Conservation (phyloP, 2,888 invertebrate species). For the Eupsilia transversa region DNA sequence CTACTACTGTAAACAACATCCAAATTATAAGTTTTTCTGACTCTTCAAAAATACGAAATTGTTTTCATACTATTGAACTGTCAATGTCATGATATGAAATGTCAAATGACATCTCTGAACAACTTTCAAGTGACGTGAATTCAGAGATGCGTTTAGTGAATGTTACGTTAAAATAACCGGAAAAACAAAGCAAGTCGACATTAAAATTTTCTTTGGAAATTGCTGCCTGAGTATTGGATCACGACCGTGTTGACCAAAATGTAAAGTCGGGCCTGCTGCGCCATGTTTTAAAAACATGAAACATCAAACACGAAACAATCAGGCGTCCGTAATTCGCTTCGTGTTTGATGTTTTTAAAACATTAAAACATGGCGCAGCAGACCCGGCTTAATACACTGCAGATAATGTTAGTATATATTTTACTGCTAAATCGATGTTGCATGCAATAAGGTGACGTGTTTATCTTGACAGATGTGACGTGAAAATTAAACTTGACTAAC, state of each 20-base stretch:
- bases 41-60: slow-evolving; percentile 20
- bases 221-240: neutral
- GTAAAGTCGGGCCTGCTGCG: no score
- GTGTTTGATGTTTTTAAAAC: no score
- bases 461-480: slow-evolving; percentile 31
- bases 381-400: no score
- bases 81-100: slow-evolving; percentile 21
- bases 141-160: slow-evolving; percentile 17
- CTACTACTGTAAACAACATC: neutral
- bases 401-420: neutral
- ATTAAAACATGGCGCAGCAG: no score
- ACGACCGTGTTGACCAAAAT: neutral
- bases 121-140: slow-evolving; percentile 14
- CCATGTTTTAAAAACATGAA: no score
- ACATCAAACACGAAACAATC: no score
- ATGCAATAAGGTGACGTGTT: slow-evolving; percentile 37
- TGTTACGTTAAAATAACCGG: slow-evolving; percentile 15
- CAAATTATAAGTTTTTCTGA: neutral
- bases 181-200: neutral
- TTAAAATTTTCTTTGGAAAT: neutral
- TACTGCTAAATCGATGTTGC: neutral
- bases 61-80: slow-evolving; percentile 35
- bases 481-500: slow-evolving; percentile 37
- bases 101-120: slow-evolving; percentile 8
- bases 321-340: no score